Evolutionary conservation across 2,113 vertebrate genomes (phyloP), one percentile per base, ranked within the genome.

Genomic region (Acrocephalus arundinaceus): DNA sequence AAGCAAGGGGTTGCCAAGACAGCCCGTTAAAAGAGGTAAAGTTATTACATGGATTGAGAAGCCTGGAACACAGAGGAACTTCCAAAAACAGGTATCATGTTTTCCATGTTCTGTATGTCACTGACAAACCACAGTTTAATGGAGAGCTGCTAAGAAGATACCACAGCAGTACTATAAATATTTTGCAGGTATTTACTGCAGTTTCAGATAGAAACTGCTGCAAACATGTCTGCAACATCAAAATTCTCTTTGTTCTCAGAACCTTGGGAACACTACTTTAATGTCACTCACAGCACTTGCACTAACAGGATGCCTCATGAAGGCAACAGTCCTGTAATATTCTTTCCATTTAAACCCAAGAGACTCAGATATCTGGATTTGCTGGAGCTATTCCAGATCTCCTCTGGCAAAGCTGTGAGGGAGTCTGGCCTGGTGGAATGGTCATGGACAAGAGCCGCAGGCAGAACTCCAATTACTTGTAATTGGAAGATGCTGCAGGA

Each of bases 401-500:
- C 63, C 78, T n/a, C 73, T 82, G 81, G 89, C 80, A 94, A 87
- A 78, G 3, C 55, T 0, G 5, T 11, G 77, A 95, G 81, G 27
- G 76, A 90, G 89, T 51, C 83, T 96, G 91, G 85, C 82, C 85
- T 85, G 67, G 63, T 16, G 59, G 66, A 89, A 87, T 2, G 10
- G 77, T 39, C 71, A 41, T 9, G 85, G 91, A 93, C 74, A 79
- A 91, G 55, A 87, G 90, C 78, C 2, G 2, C 87, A 85, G 95
- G 90, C 81, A 96, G 74, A 87, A 85, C 82, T 93, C 91, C 78
- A 90, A 71, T 73, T 78, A 72, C 61, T 85, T 75, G 73, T 72
- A 89, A 91, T 31, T 95, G 89, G 84, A 91, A 94, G 87, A 89
- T n/a, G 66, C 80, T 75, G 80, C 66, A 87, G 45, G 91, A 72